Evolutionary conservation across 2,113 vertebrate genomes (phyloP).

Genomic region (Mesocricetus auratus): DNA sequence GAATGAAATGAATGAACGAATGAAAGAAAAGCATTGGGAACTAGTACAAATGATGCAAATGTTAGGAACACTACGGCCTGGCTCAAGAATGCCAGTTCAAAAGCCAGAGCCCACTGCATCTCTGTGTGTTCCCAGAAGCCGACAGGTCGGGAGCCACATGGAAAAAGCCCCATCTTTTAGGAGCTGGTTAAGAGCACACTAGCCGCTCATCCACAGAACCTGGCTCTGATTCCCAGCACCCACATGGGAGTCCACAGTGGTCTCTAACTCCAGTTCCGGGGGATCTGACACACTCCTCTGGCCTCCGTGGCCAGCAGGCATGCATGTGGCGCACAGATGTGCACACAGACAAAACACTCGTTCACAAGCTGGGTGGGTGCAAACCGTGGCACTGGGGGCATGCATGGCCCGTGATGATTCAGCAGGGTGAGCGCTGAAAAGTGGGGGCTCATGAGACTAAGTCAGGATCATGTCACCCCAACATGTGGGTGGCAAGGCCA

Average conservation of each 20-base stretch:
- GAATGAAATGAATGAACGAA: neutral
- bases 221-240: neutral
- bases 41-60: neutral
- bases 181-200: neutral
- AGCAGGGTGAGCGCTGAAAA: neutral
- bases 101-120: neutral
- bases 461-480: neutral
- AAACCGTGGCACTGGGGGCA: neutral
- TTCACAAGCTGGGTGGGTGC: neutral
- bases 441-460: neutral
- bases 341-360: neutral
- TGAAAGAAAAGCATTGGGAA: neutral
- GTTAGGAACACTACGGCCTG: neutral
- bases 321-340: neutral
- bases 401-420: neutral
- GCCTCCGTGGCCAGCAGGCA: neutral
- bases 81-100: neutral
- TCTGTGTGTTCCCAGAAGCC: neutral
- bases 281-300: neutral
- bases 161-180: neutral
- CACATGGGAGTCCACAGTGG: too few relatives aligned
- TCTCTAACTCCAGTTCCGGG: neutral
- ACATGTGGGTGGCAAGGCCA: neutral
- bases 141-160: neutral
- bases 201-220: neutral